Conservation (phyloP, 2,888 invertebrate species). For the Nemoura dubitans region DNA sequence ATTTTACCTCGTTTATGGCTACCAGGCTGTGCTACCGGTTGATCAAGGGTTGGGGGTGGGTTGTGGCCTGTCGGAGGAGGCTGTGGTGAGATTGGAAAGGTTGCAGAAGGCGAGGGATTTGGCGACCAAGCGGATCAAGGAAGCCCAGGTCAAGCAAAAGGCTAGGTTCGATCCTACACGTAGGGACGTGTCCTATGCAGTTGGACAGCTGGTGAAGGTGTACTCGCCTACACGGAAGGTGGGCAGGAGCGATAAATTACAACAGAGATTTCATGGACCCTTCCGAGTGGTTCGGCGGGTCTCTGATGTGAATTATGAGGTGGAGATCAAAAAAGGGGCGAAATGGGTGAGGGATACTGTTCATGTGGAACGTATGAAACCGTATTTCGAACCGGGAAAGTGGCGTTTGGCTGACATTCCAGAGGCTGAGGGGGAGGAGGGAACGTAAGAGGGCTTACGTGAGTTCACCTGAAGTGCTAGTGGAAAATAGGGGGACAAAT, state of each 20-base stretch:
- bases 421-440: neutral
- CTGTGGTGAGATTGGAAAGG: neutral
- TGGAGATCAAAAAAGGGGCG: neutral
- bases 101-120: neutral
- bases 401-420: neutral
- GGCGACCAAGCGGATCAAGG: neutral
- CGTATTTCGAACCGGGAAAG: neutral
- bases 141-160: slow-evolving; percentile 13
- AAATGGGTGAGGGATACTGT: slow-evolving; percentile 10
- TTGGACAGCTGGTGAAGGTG: slow-evolving; percentile 21
- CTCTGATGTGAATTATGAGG: slow-evolving; percentile 31
- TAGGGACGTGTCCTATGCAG: neutral
- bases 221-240: neutral
- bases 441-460: neutral
- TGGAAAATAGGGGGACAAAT: too few species aligned
- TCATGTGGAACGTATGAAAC: slow-evolving; percentile 29
- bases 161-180: neutral
- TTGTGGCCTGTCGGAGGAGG: neutral
- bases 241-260: neutral
- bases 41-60: neutral
- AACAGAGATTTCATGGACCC: neutral
- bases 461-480: too few species aligned
- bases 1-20: slow-evolving; percentile 25
- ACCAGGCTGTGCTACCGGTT: neutral
- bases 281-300: neutral